phyloP scores from a whole-genome alignment of 2,888 invertebrate genomes.

The Lumbricus terrestris region DNA sequence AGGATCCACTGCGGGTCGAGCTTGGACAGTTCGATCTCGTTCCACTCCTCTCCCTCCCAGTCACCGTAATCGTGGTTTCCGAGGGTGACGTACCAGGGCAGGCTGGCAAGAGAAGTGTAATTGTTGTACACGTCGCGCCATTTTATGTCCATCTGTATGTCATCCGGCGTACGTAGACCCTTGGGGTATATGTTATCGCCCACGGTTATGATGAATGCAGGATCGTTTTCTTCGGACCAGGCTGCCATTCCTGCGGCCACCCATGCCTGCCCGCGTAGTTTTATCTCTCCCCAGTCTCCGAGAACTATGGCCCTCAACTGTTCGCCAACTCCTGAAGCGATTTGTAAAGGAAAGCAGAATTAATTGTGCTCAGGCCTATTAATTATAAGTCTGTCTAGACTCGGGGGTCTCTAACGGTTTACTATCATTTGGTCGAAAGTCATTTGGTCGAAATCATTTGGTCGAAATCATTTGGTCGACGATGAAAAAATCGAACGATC shows the following conservation, averaged over 20 bases:
- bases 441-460: too few relatives aligned
- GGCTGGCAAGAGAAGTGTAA: slow-evolving; percentile 14
- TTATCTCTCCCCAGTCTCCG: slow-evolving; percentile 30
- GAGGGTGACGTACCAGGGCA: slow-evolving; percentile 30
- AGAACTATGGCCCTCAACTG: slow-evolving; percentile 19
- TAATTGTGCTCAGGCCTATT: too few relatives aligned
- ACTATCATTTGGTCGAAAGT: too few relatives aligned
- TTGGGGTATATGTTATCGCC: slow-evolving; percentile 32
- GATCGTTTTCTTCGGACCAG: slow-evolving; percentile 24
- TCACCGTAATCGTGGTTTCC: slow-evolving; percentile 33
- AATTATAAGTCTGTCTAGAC: too few relatives aligned
- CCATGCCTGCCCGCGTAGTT: slow-evolving; percentile 11
- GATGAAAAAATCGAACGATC: too few relatives aligned
- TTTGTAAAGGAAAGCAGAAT: background rate
- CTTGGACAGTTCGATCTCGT: slow-evolving; percentile 26
- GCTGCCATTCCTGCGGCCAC: slow-evolving; percentile 24
- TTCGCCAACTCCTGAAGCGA: background rate
- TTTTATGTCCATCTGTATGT: slow-evolving; percentile 19
- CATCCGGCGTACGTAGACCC: slow-evolving; percentile 19
- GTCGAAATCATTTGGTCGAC: too few relatives aligned
- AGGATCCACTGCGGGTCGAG: slow-evolving; percentile 24
- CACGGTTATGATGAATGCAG: slow-evolving; percentile 24
- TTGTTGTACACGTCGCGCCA: slow-evolving; percentile 30
- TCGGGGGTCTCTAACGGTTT: too few relatives aligned
- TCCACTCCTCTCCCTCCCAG: slow-evolving; percentile 30